phyloP scores from a whole-genome alignment of 1,140 invertebrate species.

The Camponotus pennsylvanicus region DNA sequence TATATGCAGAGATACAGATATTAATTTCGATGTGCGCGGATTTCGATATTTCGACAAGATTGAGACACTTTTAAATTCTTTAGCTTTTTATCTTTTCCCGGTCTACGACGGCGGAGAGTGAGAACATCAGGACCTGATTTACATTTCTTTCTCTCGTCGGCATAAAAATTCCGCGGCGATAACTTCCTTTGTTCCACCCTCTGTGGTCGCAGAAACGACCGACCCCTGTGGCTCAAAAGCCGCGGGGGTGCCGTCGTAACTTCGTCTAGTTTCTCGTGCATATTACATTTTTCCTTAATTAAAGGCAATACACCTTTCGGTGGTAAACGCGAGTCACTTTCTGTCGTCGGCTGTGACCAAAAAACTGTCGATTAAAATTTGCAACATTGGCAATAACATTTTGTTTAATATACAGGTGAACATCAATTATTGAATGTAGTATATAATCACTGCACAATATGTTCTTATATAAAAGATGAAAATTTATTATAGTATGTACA shows the following conservation, averaged over 20 bases:
- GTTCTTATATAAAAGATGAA: neutral
- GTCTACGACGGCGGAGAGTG: conserved; percentile 65
- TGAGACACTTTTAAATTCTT: conserved; percentile 60
- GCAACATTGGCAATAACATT: neutral
- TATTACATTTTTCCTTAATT: conserved; percentile 85
- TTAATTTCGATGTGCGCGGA: neutral
- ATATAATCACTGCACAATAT: conserved; percentile 3
- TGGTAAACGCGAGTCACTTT: neutral
- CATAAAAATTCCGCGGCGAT: conserved; percentile 86
- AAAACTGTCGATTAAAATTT: neutral
- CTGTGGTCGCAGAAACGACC: conserved; percentile 73
- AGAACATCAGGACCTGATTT: conserved; percentile 82
- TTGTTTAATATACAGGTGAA: neutral
- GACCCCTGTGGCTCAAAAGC: conserved; percentile 74
- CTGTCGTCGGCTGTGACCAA: neutral
- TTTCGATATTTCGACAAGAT: conserved; percentile 59
- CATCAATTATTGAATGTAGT: neutral
- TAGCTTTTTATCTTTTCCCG: conserved; percentile 25
- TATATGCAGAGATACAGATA: neutral
- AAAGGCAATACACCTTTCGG: conserved; percentile 75
- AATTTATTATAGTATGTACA: neutral
- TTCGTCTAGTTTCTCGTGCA: conserved; percentile 80
- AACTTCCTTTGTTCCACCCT: conserved; percentile 86
- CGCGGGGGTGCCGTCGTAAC: conserved; percentile 70
- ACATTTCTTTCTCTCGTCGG: conserved; percentile 84